Conservation (phyloP, 1,140 invertebrate genomes). For the Drosophila ficusphila region DNA sequence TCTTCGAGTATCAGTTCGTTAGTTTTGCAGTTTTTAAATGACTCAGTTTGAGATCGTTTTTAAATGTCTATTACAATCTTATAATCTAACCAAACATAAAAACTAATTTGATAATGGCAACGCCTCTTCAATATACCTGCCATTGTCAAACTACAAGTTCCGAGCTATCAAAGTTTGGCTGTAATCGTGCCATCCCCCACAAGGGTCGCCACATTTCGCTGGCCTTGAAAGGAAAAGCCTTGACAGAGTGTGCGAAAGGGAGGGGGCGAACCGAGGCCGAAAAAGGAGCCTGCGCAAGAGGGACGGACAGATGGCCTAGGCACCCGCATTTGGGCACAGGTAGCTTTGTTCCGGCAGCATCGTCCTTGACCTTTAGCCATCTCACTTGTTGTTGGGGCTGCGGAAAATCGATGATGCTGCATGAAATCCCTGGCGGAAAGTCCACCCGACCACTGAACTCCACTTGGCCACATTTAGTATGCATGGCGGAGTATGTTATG, state of each 20-base stretch:
- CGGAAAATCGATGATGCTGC: constrained; percentile 59
- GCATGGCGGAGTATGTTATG: constrained; percentile 62
- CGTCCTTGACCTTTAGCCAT: constrained; percentile 72
- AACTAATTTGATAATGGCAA: too few species aligned
- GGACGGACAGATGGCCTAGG: constrained; percentile 16
- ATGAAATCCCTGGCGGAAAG: background rate
- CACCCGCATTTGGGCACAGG: constrained; percentile 50
- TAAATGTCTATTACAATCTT: too few species aligned
- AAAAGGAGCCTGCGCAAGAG: constrained; percentile 42
- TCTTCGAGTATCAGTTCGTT: too few species aligned
- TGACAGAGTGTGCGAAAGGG: constrained; percentile 22
- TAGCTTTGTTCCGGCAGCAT: constrained; percentile 37
- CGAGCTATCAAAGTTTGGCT: constrained; percentile 16
- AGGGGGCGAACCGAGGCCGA: background rate
- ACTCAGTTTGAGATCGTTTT: too few species aligned
- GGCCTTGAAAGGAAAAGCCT: constrained; percentile 75
- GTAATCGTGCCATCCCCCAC: background rate
- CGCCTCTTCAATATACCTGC: too few species aligned
- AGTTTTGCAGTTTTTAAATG: too few species aligned
- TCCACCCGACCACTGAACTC: constrained; percentile 6
- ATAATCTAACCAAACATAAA: too few species aligned
- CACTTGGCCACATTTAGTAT: constrained; percentile 52
- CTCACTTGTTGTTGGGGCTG: constrained; percentile 60
- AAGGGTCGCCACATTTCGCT: constrained; percentile 38
- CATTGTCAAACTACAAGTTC: background rate